Conservation (phyloP, 1,140 invertebrate species). For the Himalopsyche phryganea region DNA sequence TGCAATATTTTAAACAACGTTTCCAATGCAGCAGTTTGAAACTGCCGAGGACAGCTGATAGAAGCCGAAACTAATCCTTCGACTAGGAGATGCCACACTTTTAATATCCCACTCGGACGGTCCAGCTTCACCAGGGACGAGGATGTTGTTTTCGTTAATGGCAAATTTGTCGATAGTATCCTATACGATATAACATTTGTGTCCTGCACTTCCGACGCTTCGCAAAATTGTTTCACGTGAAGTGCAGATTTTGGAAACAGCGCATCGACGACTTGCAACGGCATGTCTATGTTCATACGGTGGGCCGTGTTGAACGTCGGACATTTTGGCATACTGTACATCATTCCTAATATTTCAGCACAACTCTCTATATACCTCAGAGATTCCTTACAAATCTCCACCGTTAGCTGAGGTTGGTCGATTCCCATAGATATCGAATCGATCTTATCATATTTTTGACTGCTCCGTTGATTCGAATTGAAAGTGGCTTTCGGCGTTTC, state of each 20-base stretch:
- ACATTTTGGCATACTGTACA: constrained; percentile 93
- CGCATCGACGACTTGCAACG: constrained; percentile 76
- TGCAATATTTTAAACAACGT: constrained; percentile 80
- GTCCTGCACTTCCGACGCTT: constrained; percentile 44
- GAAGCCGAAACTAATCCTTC: constrained; percentile 83
- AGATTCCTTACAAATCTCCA: constrained; percentile 79
- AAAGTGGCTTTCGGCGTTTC: constrained; percentile 31
- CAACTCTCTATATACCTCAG: constrained; percentile 82
- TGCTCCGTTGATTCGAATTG: constrained; percentile 23
- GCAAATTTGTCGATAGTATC: constrained; percentile 56
- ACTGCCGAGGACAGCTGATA: constrained; percentile 74
- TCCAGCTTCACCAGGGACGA: constrained; percentile 68
- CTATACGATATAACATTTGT: constrained; percentile 59
- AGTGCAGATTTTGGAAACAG: constrained; percentile 68
- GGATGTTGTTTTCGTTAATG: constrained; percentile 56
- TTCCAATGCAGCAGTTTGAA: constrained; percentile 83
- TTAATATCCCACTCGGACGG: constrained; percentile 77
- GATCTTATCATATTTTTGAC: constrained; percentile 19
- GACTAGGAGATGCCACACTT: constrained; percentile 88
- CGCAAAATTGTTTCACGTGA: constrained; percentile 50
- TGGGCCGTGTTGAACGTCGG: constrained; percentile 89
- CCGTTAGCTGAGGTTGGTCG: constrained; percentile 45
- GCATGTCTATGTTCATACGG: constrained; percentile 75
- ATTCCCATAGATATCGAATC: constrained; percentile 2
- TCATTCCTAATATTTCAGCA: constrained; percentile 80